These are phyloP conservation scores for Nysson spinosus DNA, from an alignment of 2,888 invertebrate species.

Conservation along the genomic window DNA sequence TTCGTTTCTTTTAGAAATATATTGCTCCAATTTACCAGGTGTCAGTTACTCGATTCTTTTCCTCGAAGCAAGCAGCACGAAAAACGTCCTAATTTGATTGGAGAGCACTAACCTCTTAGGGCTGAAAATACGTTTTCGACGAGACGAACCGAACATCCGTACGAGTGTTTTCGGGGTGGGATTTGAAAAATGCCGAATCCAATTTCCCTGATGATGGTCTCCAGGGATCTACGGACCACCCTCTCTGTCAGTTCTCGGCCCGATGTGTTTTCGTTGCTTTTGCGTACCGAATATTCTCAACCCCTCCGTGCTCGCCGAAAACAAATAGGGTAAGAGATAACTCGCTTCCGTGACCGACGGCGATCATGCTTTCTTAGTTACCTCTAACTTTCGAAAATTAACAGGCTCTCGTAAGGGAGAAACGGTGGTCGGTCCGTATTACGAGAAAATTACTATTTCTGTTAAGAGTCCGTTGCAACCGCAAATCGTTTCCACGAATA, in stretches of 20 bases:
- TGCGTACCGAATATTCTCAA: conserved; percentile 24
- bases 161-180: conserved; percentile 52
- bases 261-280: conserved; percentile 59
- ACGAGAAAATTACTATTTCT: conserved; percentile 20
- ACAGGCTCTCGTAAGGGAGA: conserved; percentile 29
- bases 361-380: conserved; percentile 44
- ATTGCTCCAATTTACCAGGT: conserved; percentile 41
- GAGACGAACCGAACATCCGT: conserved; percentile 42
- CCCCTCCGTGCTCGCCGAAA: conserved; percentile 56
- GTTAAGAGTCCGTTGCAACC: not conserved
- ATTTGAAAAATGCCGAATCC: conserved; percentile 73
- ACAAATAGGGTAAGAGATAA: conserved; percentile 69
- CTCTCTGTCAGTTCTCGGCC: conserved; percentile 34
- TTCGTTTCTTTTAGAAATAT: conserved; percentile 12
- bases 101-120: conserved; percentile 50
- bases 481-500: no score
- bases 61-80: conserved; percentile 15
- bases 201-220: conserved; percentile 75
- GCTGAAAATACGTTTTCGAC: conserved; percentile 51
- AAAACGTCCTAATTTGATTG: conserved; percentile 56
- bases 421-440: conserved; percentile 6
- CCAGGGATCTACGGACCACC: conserved; percentile 58
- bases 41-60: conserved; percentile 25
- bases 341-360: conserved; percentile 55
- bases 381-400: conserved; percentile 62